These are phyloP conservation scores for Lamellibrachia satsuma DNA, from an alignment of 2,888 invertebrate species.

Conservation along the genomic window DNA sequence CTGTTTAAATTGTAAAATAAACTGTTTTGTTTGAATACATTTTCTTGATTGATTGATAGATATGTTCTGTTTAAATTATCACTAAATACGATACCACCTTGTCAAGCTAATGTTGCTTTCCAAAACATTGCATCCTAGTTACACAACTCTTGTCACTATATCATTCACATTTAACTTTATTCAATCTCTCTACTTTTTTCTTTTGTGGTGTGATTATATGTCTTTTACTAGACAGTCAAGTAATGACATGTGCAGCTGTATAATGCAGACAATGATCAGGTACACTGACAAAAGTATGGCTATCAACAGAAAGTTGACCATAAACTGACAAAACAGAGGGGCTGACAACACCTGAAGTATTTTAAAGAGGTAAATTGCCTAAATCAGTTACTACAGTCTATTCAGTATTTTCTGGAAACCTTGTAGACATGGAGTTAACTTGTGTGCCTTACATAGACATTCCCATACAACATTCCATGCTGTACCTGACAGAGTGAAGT, in stretches of 20 bases:
- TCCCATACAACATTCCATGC: background rate
- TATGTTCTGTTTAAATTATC: too few species aligned
- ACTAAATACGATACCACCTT: too few species aligned
- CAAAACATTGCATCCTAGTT: background rate
- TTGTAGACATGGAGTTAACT: background rate
- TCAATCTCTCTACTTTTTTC: background rate
- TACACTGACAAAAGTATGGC: background rate
- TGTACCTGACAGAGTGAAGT: background rate
- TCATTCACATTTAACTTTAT: background rate
- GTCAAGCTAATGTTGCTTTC: background rate
- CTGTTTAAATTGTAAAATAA: too few species aligned
- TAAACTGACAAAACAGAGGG: background rate
- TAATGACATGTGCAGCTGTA: background rate
- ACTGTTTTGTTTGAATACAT: too few species aligned
- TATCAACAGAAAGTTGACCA: background rate
- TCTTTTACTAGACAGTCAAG: background rate
- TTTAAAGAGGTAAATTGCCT: background rate
- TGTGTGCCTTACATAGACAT: background rate
- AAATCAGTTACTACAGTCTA: background rate
- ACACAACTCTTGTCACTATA: background rate
- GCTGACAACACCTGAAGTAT: background rate
- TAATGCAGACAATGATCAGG: background rate
- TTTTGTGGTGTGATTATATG: too few species aligned
- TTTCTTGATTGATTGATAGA: too few species aligned
- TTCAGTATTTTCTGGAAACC: background rate